These are phyloP conservation scores for Siniperca knerii DNA, from an alignment of 2,113 vertebrate genomes.

Conservation along the genomic window DNA sequence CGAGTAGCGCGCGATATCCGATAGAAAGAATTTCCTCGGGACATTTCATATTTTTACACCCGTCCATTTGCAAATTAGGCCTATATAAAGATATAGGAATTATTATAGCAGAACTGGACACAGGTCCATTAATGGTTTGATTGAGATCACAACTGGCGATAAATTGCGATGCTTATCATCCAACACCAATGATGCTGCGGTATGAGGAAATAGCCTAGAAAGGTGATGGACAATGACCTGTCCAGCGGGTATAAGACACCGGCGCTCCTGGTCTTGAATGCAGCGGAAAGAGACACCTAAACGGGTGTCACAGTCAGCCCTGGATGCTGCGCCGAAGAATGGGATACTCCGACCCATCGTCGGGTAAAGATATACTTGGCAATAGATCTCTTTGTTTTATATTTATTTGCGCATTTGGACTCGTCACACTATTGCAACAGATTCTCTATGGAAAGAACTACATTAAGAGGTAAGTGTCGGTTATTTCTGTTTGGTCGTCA, in stretches of 20 bases:
- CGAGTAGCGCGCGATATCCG: neutral
- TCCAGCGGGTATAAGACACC: conserved; percentile 56
- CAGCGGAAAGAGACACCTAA: conserved; percentile 73
- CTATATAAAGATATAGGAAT: neutral
- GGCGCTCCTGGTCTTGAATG: conserved; percentile 78
- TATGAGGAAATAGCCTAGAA: conserved; percentile 21
- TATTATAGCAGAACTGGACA: neutral
- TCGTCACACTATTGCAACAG: conserved; percentile 97
- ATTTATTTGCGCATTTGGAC: conserved; percentile 98
- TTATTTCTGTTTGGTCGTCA: neutral
- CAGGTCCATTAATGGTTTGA: neutral
- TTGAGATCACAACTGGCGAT: conserved; percentile 19
- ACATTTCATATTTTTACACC: conserved; percentile 1
- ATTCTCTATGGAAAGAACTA: conserved; percentile 98
- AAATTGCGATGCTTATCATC: conserved; percentile 67
- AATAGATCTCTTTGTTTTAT: conserved; percentile 98
- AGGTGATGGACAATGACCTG: conserved; percentile 71
- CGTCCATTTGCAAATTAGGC: neutral
- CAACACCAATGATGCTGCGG: conserved; percentile 53
- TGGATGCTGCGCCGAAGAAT: conserved; percentile 86
- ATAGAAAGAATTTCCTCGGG: conserved; percentile 16
- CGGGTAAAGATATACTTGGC: conserved; percentile 93
- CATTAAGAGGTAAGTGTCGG: conserved; percentile 92
- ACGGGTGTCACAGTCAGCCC: conserved; percentile 71
- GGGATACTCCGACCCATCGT: conserved; percentile 95